Base-by-base conservation (phyloP, 2,113 vertebrate genomes). In the Taurulus bubalis region DNA sequence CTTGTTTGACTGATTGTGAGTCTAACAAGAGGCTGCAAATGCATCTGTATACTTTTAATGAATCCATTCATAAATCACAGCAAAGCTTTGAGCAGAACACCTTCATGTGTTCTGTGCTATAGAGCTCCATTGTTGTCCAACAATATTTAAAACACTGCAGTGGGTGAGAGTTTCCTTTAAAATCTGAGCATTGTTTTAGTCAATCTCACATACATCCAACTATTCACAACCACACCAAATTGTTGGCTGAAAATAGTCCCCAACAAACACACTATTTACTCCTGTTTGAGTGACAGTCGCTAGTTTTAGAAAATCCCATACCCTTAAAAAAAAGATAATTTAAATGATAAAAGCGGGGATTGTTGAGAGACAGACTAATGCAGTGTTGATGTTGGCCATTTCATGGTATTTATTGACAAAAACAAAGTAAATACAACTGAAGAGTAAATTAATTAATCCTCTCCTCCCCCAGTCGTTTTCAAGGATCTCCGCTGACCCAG, bases 381-480 rank as follows among this genome's bases (percentile, higher is more conserved):
- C 7, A 3, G 11, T 26, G 24, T 30, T 59, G 24, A 11, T 38
- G 28, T n/a, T 60, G 26, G 6, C 7, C 2, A 30, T 58, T 58
- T 30, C 26, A 18, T 59, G 51, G 51, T 24, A 24, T 55, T 55
- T 55, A 9, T 24, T 55, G 56, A 59, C 56, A 59, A 30, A 4
- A 6, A 30, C 40, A 42, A 42, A 42, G 40, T 14, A 42, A 59
- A 59, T 30, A 30, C 56, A 30, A 60, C 15, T 20, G 28, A 32
- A 60, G 28, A 16, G 16, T 18, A 32, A 32, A 34, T 60, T 5
- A 55, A 55, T 7, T 26, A 10, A 20, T 42, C n/a, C 14, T 42
- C 8, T 81, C 42, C 20, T 79, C 55, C 77, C 20, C 36, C 63
- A 93, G 90, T 75, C 87, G 79, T 74, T 82, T 79, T 26, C 89